These are phyloP conservation scores for Oophaga sylvatica DNA, from an alignment of 2,797 vertebrate genomes.

Conservation along the genomic window DNA sequence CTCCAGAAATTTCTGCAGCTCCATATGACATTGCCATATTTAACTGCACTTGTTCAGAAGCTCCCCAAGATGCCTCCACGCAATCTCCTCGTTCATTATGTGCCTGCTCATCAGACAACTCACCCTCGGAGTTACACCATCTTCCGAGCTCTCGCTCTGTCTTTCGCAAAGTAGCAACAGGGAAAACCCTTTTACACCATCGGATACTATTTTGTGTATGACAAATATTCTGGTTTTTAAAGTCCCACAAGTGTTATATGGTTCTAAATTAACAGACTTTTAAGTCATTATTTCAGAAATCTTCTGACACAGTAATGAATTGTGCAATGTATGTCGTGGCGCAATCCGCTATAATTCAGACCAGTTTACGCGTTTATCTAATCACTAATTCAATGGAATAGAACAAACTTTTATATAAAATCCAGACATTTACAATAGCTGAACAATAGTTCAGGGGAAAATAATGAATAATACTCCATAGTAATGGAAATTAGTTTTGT, in stretches of 20 bases:
- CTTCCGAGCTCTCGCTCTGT: too few relatives aligned
- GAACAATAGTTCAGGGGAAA: background rate
- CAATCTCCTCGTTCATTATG: too few relatives aligned
- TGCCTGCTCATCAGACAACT: too few relatives aligned
- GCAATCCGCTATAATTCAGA: background rate
- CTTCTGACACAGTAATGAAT: background rate
- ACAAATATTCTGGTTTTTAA: background rate
- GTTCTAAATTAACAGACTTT: background rate
- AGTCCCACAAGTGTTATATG: background rate
- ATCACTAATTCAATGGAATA: background rate
- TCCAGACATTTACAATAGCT: conserved; percentile 13
- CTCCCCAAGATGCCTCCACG: too few relatives aligned
- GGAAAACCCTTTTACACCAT: too few relatives aligned
- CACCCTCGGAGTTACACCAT: too few relatives aligned
- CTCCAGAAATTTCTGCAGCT: too few relatives aligned
- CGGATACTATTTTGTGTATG: background rate
- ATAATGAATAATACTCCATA: background rate
- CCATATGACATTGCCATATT: too few relatives aligned
- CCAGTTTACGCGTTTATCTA: background rate
- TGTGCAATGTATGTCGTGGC: background rate
- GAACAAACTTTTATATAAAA: background rate
- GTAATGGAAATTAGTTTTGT: conserved; percentile 19
- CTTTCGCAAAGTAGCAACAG: too few relatives aligned
- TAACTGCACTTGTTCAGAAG: too few relatives aligned
- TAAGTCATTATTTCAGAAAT: background rate